phyloP scores from a whole-genome alignment of 1,140 invertebrate species.

The Lamellibrachia luymesi region DNA sequence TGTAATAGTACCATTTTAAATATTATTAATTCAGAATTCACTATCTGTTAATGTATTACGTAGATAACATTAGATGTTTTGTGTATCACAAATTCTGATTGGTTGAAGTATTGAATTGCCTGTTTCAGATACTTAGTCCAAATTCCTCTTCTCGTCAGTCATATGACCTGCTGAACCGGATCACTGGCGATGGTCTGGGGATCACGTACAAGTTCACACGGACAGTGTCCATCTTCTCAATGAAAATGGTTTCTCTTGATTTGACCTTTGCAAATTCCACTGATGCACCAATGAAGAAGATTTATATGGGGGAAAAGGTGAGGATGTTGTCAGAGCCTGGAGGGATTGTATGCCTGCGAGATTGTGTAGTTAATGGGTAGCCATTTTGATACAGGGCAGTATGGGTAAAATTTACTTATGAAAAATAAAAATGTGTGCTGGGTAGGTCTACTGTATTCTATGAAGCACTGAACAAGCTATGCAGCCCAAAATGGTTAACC shows the following conservation, averaged over 20 bases:
- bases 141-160: slow-evolving; percentile 65
- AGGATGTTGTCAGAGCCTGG: slow-evolving; percentile 15
- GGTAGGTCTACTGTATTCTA: too few relatives aligned
- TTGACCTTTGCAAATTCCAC: slow-evolving; percentile 76
- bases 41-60: too few relatives aligned
- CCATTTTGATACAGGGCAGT: neutral
- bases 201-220: slow-evolving; percentile 68
- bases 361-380: neutral
- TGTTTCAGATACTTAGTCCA: slow-evolving; percentile 58
- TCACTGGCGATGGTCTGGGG: slow-evolving; percentile 74
- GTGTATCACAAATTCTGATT: neutral
- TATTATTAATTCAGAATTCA: too few relatives aligned
- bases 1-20: too few relatives aligned
- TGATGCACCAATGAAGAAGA: slow-evolving; percentile 69
- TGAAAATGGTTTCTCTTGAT: slow-evolving; percentile 81
- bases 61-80: too few relatives aligned
- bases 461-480: too few relatives aligned
- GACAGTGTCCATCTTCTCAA: slow-evolving; percentile 80
- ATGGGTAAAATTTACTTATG: neutral
- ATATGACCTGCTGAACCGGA: slow-evolving; percentile 76
- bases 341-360: too few relatives aligned
- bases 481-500: too few relatives aligned
- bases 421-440: too few relatives aligned
- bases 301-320: slow-evolving; percentile 75
- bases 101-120: neutral